Conservation (phyloP, 2,888 invertebrate species). For the Bellardia bayeri region DNA sequence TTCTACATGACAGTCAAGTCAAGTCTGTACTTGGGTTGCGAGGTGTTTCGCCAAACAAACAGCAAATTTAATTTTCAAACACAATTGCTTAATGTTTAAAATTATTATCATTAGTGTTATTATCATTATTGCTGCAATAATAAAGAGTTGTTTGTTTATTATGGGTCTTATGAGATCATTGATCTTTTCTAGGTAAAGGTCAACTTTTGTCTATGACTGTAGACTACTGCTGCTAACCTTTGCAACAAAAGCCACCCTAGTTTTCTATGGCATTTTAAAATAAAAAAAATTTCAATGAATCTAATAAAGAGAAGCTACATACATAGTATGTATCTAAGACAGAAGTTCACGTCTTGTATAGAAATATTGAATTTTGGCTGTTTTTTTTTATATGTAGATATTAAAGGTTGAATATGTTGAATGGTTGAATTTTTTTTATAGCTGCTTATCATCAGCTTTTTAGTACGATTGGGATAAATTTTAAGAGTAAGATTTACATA, state of each 20-base stretch:
- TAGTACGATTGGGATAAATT: no score
- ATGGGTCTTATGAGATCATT: not conserved
- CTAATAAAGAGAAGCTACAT: not conserved
- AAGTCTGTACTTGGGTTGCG: not conserved
- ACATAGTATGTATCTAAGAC: no score
- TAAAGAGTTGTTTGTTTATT: not conserved
- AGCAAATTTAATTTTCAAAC: slow-evolving; percentile 14
- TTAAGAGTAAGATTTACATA: no score
- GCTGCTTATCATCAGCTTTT: no score
- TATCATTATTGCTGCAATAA: not conserved
- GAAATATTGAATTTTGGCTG: not conserved
- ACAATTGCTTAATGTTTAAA: not conserved
- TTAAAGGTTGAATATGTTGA: no score
- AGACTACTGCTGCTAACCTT: not conserved
- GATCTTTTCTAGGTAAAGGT: slow-evolving; percentile 4
- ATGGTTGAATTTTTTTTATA: no score
- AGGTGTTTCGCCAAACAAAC: slow-evolving; percentile 10
- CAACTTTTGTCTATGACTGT: not conserved
- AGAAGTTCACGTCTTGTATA: not conserved
- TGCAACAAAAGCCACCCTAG: not conserved
- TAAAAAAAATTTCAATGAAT: not conserved
- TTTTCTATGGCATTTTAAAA: not conserved
- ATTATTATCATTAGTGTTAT: no score
- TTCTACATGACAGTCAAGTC: slow-evolving; percentile 14
- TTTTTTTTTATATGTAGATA: no score